Conservation (phyloP, 2,113 vertebrate genomes). For the Halichoerus grypus region DNA sequence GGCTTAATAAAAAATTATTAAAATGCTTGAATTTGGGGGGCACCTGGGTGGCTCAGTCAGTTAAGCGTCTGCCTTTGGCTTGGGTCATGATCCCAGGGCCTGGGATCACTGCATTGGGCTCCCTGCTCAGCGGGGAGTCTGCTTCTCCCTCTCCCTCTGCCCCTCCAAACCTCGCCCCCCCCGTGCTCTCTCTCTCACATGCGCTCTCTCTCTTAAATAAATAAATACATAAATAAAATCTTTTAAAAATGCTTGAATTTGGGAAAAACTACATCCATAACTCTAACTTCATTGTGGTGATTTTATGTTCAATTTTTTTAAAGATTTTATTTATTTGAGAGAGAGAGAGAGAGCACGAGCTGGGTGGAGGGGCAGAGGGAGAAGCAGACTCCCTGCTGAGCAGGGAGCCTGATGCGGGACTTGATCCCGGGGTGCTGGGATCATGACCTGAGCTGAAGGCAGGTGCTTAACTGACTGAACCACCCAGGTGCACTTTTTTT, state of each 20-base stretch:
- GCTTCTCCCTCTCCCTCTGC: neutral
- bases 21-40: slow-evolving; percentile 10
- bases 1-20: neutral
- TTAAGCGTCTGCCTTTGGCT: neutral
- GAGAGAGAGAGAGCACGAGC: too few relatives aligned
- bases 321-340: too few relatives aligned
- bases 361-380: too few relatives aligned
- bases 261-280: neutral
- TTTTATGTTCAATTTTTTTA: neutral
- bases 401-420: too few relatives aligned
- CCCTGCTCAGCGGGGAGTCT: neutral
- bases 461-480: neutral
- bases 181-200: neutral
- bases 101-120: neutral
- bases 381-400: too few relatives aligned
- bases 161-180: neutral
- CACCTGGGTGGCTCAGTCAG: neutral
- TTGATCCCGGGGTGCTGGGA: too few relatives aligned
- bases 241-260: neutral
- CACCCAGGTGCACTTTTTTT: neutral
- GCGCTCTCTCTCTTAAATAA: neutral
- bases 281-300: neutral
- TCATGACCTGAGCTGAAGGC: too few relatives aligned
- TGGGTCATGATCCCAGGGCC: neutral
- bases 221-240: neutral